Evolutionary conservation across 2,113 vertebrate species (phyloP), one percentile per base, ranked within the genome.

Genomic region (Brachyhypopomus gauderio): DNA sequence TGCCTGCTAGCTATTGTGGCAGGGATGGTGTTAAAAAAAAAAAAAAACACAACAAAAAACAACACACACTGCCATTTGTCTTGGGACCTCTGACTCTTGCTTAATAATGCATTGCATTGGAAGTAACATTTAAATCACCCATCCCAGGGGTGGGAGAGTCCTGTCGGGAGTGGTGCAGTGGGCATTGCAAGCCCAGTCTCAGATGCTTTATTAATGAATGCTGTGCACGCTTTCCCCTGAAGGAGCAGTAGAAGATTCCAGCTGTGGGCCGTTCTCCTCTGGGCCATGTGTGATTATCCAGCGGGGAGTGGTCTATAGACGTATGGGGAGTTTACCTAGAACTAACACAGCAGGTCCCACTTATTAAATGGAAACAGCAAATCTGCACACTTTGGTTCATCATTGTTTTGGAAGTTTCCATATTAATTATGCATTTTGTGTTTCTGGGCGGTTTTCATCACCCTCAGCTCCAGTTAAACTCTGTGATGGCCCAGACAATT

Each of bases 141-240:
- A 27, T 86, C 82, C 77, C 75, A n/a, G n/a, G 58, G 83, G 81
- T 74, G 71, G 7, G 2, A 71, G 72, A 86, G 73, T 86, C 81
- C 83, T 8, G 16, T 84, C 86, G 76, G 81, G 87, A 87, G 86
- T 88, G 87, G 76, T 34, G 41, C 11, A 4, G 72, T 83, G 34
- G 52, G 83, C 59, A 25, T 85, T 89, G 87, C 88, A 72, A 82
- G 88, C 71, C 66, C 17, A 14, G 58, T 86, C 67, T 88, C 85
- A 87, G 80, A 87, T 88, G 80, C 87, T 87, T 89, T 87, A 86
- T 89, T 85, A 88, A 88, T 81, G 84, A 77, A 85, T 67, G 77
- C 79, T 63, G 83, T 27, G 70, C 41, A 74, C 69, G 85, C 88
- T 84, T 84, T 85, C 88, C 83, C 77, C 84, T 72, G 80, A 79